Evolutionary conservation across 1,140 invertebrate genomes (phyloP).

Genomic region (Rhyzopertha dominica): DNA sequence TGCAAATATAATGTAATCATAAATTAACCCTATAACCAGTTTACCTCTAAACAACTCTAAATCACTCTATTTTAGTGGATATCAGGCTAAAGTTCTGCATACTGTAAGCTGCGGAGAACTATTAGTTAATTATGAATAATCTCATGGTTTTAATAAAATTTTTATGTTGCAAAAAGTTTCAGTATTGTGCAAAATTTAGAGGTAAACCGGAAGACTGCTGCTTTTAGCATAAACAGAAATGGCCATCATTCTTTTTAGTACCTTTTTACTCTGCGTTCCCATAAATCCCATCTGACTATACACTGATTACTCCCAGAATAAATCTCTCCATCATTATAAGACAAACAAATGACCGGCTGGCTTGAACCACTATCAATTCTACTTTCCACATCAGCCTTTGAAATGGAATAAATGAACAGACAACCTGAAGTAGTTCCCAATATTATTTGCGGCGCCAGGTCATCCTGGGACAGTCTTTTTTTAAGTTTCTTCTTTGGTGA

Average conservation of each 20-base stretch:
- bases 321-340: slow-evolving; percentile 38
- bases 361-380: slow-evolving; percentile 46
- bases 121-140: too few species aligned
- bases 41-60: too few species aligned
- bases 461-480: slow-evolving; percentile 44
- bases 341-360: slow-evolving; percentile 46
- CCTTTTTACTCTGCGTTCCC: slow-evolving; percentile 44
- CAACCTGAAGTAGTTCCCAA: slow-evolving; percentile 61
- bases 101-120: too few species aligned
- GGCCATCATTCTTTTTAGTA: slow-evolving; percentile 23
- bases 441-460: slow-evolving; percentile 47
- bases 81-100: too few species aligned
- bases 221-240: too few species aligned
- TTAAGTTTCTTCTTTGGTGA: slow-evolving; percentile 46
- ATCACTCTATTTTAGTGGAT: too few species aligned
- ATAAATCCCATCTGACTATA: slow-evolving; percentile 50
- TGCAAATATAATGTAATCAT: too few species aligned
- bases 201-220: too few species aligned
- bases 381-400: slow-evolving; percentile 54
- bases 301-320: slow-evolving; percentile 50
- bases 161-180: too few species aligned
- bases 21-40: too few species aligned
- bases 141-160: too few species aligned
- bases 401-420: slow-evolving; percentile 61
- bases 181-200: too few species aligned